These are phyloP conservation scores for Palythoa heliodiscus DNA, from an alignment of 92 coral and sea anemone genomes.

Conservation along the genomic window DNA sequence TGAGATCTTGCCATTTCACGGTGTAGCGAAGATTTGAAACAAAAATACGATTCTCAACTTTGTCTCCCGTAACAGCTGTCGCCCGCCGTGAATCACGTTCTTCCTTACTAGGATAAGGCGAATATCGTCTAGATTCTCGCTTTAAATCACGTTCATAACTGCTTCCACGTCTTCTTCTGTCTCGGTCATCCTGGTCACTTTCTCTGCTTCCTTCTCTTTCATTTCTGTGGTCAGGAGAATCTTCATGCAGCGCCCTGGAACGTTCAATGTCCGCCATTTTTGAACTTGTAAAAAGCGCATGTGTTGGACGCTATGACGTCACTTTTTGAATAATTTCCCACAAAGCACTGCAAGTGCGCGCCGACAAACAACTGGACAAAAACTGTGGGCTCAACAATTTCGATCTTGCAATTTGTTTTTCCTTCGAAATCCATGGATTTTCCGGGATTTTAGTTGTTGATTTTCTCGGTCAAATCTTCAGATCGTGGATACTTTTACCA, in stretches of 20 bases:
- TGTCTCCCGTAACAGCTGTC: slow-evolving; percentile 50
- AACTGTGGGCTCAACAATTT: slow-evolving; percentile 38
- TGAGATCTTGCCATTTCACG: slow-evolving; percentile 91
- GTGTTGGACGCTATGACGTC: slow-evolving; percentile 29
- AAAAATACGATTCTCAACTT: slow-evolving; percentile 76
- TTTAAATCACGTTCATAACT: slow-evolving; percentile 37
- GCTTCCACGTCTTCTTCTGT: slow-evolving; percentile 80
- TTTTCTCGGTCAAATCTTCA: background rate
- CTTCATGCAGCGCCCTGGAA: slow-evolving; percentile 34
- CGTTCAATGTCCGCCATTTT: slow-evolving; percentile 59
- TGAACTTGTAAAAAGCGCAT: background rate
- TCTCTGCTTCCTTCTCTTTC: slow-evolving; percentile 92
- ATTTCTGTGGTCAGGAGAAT: slow-evolving; percentile 69
- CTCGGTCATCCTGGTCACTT: slow-evolving; percentile 91
- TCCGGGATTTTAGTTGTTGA: slow-evolving; percentile 38
- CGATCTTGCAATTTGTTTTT: slow-evolving; percentile 35
- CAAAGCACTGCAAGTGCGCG: background rate
- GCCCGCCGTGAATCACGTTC: background rate
- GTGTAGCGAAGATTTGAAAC: slow-evolving; percentile 86
- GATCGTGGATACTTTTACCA: slow-evolving; percentile 40
- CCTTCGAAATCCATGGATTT: slow-evolving; percentile 15
- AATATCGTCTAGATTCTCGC: too few relatives aligned
- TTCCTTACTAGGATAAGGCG: too few relatives aligned
- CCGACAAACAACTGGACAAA: slow-evolving; percentile 16
- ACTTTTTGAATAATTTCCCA: slow-evolving; percentile 6